These are phyloP conservation scores for Scatophagus argus DNA, from an alignment of 2,113 vertebrate genomes.

Conservation along the genomic window DNA sequence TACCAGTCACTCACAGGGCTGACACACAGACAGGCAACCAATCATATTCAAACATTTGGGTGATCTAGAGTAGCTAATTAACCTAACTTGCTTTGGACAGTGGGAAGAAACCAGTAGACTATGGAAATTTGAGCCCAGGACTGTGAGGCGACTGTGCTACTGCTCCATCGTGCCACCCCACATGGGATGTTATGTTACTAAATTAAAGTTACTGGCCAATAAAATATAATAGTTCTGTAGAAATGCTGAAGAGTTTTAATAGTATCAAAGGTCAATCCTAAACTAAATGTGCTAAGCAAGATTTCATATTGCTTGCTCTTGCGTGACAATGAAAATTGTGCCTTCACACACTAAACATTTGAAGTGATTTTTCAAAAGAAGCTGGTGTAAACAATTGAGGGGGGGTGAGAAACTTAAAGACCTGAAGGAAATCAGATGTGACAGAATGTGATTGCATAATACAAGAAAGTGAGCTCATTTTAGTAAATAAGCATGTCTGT, in stretches of 20 bases:
- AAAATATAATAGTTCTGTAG: not conserved
- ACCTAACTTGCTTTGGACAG: not conserved
- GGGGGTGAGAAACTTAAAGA: not conserved
- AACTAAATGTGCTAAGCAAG: not conserved
- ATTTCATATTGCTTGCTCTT: not conserved
- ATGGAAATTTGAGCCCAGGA: not conserved
- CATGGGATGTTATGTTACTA: not conserved
- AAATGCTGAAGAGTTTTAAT: not conserved
- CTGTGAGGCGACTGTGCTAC: not conserved
- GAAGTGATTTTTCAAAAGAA: constrained; percentile 8
- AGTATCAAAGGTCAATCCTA: not conserved
- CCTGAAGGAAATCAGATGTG: constrained; percentile 25
- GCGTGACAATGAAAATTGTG: constrained; percentile 4
- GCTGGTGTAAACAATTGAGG: constrained; percentile 35
- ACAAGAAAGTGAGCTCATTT: constrained; percentile 53
- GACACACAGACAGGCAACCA: not conserved
- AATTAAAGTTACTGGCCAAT: not conserved
- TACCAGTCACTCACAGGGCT: not conserved
- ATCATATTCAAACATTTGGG: not conserved
- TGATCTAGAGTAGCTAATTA: not conserved
- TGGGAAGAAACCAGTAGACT: not conserved
- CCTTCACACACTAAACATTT: constrained; percentile 10
- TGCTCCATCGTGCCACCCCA: not conserved
- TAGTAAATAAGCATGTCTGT: constrained; percentile 44
- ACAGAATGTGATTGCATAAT: constrained; percentile 42